Percentiles rank a stretch among this genome's conserved stretches.
Conservation (phyloP, 1,140 invertebrate genomes). For the Drosophila rhopaloa region DNA sequence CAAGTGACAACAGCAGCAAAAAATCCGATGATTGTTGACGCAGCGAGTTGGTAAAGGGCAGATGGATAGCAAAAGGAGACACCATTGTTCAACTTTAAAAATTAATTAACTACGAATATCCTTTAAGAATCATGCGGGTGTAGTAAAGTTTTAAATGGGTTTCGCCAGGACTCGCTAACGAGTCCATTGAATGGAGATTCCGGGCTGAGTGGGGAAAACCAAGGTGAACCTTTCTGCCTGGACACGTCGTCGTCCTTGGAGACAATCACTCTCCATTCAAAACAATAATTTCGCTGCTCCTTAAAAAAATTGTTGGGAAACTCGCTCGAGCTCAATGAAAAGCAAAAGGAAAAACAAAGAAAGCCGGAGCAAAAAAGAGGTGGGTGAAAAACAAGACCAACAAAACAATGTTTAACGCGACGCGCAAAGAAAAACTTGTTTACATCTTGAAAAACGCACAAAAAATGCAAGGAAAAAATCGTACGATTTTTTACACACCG, state of each 20-base stretch:
- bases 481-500: constrained; percentile 37
- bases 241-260: constrained; percentile 76
- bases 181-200: constrained; percentile 27
- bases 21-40: constrained; percentile 56
- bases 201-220: neutral
- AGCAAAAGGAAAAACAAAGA: constrained; percentile 41
- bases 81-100: constrained; percentile 74
- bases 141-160: constrained; percentile 59
- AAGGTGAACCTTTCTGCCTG: constrained; percentile 57
- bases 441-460: constrained; percentile 75
- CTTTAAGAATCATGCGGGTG: constrained; percentile 57
- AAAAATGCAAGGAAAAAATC: constrained; percentile 55
- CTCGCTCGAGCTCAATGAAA: constrained; percentile 54
- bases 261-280: constrained; percentile 84
- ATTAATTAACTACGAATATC: constrained; percentile 79
- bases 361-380: constrained; percentile 28
- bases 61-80: neutral
- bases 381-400: constrained; percentile 24
- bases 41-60: neutral
- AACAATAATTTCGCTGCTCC: constrained; percentile 74
- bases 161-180: constrained; percentile 57
- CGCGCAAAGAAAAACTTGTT: constrained; percentile 80
- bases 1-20: constrained; percentile 64
- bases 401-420: constrained; percentile 63
- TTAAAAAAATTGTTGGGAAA: constrained; percentile 63